These are phyloP conservation scores for Silurus glanis DNA, from an alignment of 2,113 vertebrate genomes.

Conservation along the genomic window DNA sequence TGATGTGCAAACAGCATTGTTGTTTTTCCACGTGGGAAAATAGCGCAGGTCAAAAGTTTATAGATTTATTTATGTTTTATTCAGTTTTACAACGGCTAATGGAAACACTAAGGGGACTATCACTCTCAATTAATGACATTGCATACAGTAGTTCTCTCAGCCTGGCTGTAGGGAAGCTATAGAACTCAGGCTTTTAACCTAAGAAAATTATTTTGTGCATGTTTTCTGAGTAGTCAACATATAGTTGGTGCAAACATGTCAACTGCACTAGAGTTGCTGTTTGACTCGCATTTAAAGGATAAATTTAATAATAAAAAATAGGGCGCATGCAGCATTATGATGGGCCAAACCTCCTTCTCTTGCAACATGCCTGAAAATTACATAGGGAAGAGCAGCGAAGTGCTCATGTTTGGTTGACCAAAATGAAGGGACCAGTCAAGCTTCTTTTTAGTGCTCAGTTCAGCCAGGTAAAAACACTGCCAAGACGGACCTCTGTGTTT, in stretches of 20 bases:
- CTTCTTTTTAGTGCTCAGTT: conserved; percentile 55
- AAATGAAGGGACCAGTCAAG: conserved; percentile 63
- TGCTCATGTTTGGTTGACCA: conserved; percentile 70
- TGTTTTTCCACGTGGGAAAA: conserved; percentile 10
- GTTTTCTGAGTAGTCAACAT: neutral
- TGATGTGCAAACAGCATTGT: conserved; percentile 16
- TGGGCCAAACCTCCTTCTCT: conserved; percentile 54
- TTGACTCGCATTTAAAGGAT: conserved; percentile 62
- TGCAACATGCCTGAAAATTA: conserved; percentile 64
- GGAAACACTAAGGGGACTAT: conserved; percentile 31
- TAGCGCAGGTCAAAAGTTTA: conserved; percentile 17
- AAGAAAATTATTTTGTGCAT: neutral
- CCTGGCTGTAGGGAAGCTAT: too few relatives aligned
- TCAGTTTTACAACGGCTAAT: conserved; percentile 15
- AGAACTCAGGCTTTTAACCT: neutral
- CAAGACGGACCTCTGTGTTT: conserved; percentile 67
- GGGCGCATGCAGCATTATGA: conserved; percentile 59
- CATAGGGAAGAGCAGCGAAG: conserved; percentile 64
- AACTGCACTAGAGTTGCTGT: conserved; percentile 30
- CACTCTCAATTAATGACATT: conserved; percentile 14
- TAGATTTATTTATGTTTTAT: conserved; percentile 16
- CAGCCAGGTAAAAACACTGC: conserved; percentile 63
- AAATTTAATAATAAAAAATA: conserved; percentile 62
- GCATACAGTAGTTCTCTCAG: neutral
- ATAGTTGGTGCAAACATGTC: too few relatives aligned